Evolutionary conservation across 92 coral and sea anemone genomes (phyloP).

Genomic region (Epizoanthus rinbou): DNA sequence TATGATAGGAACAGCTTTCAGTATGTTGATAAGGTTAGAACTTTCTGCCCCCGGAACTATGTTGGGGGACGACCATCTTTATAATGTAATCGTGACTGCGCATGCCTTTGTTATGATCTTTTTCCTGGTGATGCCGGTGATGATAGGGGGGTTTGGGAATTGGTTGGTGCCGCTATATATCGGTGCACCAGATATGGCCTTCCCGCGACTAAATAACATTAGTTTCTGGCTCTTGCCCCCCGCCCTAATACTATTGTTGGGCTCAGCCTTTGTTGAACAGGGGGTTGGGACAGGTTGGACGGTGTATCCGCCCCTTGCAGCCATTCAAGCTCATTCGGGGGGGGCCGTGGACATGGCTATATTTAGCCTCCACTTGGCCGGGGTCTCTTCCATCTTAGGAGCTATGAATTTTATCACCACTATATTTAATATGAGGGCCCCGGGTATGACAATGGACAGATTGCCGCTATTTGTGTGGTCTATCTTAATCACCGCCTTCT

Average conservation of each 20-base stretch:
- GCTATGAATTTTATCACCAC: slow-evolving; percentile 82
- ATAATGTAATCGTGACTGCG: slow-evolving; percentile 83
- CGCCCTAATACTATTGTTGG: slow-evolving; percentile 65
- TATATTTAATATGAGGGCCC: slow-evolving; percentile 74
- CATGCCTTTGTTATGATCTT: slow-evolving; percentile 84
- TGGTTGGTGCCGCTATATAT: slow-evolving; percentile 73
- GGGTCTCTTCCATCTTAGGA: slow-evolving; percentile 81
- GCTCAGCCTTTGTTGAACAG: slow-evolving; percentile 73
- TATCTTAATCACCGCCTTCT: slow-evolving; percentile 78
- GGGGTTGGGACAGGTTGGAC: slow-evolving; percentile 84
- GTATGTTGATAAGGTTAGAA: slow-evolving; percentile 83
- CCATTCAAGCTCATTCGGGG: slow-evolving; percentile 73
- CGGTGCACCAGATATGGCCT: slow-evolving; percentile 80
- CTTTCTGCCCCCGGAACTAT: slow-evolving; percentile 84
- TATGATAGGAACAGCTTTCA: slow-evolving; percentile 80
- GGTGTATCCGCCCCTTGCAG: slow-evolving; percentile 70
- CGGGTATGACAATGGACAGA: slow-evolving; percentile 63
- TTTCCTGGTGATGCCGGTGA: slow-evolving; percentile 75
- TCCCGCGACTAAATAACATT: slow-evolving; percentile 78
- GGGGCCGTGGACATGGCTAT: slow-evolving; percentile 76
- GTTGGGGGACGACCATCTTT: slow-evolving; percentile 89
- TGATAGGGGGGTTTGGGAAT: slow-evolving; percentile 81
- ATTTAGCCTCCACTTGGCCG: slow-evolving; percentile 84
- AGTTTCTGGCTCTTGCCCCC: slow-evolving; percentile 69
- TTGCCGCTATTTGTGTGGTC: slow-evolving; percentile 80